A percentile compares a stretch with the other conserved stretches of the same genome.
Conservation (phyloP, 2,797 vertebrate genomes). For the Toxotes lorentzi region DNA sequence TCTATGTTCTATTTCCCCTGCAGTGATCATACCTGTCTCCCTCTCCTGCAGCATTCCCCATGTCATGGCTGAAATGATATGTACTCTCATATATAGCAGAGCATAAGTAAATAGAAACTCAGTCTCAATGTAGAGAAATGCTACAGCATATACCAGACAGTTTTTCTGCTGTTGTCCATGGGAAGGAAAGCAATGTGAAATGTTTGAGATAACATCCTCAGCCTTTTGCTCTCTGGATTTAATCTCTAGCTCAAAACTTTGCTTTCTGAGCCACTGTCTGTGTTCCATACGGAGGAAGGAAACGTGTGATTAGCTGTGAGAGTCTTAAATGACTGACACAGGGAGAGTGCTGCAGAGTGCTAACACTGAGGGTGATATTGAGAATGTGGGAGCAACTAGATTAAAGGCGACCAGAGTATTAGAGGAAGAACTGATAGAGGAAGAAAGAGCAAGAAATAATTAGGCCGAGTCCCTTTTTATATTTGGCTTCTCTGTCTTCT, state of each 20-base stretch:
- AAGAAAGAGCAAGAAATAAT: constrained; percentile 67
- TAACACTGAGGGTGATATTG: constrained; percentile 63
- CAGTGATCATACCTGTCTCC: constrained; percentile 41
- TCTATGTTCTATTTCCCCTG: constrained; percentile 28
- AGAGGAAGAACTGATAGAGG: constrained; percentile 47
- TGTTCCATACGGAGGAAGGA: constrained; percentile 26
- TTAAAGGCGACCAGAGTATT: constrained; percentile 56
- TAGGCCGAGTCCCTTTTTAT: constrained; percentile 35
- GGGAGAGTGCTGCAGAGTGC: constrained; percentile 54
- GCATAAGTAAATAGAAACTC: constrained; percentile 55
- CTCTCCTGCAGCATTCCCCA: constrained; percentile 38
- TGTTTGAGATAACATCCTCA: constrained; percentile 49
- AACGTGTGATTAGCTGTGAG: constrained; percentile 47
- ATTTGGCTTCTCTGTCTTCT: constrained; percentile 25
- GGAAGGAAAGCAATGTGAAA: constrained; percentile 38
- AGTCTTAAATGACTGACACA: constrained; percentile 61
- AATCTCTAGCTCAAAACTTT: constrained; percentile 48
- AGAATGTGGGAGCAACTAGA: constrained; percentile 65
- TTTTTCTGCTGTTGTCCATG: constrained; percentile 30
- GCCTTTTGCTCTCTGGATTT: constrained; percentile 54
- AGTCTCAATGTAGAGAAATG: constrained; percentile 27
- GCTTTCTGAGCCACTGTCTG: constrained; percentile 44
- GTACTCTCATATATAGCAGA: constrained; percentile 36
- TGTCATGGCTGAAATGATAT: constrained; percentile 53
- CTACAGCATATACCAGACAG: constrained; percentile 12